Percentiles rank a stretch among this genome's conserved stretches.
Evolutionary conservation across 2,797 vertebrate genomes (phyloP).

Genomic region (Ceryle rudis): DNA sequence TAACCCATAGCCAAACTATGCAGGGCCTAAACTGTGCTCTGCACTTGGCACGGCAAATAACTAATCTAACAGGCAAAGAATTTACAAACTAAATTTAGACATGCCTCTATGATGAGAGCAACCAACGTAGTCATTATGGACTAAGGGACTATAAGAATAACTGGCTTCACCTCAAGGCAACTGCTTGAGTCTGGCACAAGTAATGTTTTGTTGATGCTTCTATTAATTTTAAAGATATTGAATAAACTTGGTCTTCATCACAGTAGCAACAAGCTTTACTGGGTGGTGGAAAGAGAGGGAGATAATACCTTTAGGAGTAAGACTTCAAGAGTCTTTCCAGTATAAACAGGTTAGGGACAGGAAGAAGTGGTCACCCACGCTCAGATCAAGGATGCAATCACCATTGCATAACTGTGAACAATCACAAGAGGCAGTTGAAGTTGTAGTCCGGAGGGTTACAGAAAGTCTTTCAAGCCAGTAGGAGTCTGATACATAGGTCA

Average conservation of each 20-base stretch:
- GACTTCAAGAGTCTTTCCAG: neutral
- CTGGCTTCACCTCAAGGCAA: neutral
- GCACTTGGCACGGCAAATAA: conserved; percentile 19
- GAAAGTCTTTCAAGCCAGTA: neutral
- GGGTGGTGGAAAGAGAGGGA: neutral
- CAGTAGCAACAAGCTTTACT: neutral
- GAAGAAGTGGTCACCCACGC: neutral
- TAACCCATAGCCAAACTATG: neutral
- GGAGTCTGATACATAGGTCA: neutral
- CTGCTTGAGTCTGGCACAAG: neutral
- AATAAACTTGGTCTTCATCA: neutral
- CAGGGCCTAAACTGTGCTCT: neutral
- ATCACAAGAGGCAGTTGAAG: neutral
- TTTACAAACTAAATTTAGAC: conserved; percentile 25
- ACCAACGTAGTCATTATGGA: neutral
- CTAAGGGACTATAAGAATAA: neutral
- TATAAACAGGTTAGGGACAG: rapidly evolving
- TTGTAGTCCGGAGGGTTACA: neutral
- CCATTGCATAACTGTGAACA: neutral
- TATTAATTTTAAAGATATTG: neutral
- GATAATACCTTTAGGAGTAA: neutral
- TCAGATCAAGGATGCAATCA: neutral
- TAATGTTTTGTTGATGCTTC: neutral
- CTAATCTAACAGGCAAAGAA: neutral
- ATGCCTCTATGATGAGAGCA: neutral